Percentiles rank a stretch among this genome's conserved stretches.
Conservation (phyloP, 2,888 invertebrate species). For the Plemyria rubiginata region DNA sequence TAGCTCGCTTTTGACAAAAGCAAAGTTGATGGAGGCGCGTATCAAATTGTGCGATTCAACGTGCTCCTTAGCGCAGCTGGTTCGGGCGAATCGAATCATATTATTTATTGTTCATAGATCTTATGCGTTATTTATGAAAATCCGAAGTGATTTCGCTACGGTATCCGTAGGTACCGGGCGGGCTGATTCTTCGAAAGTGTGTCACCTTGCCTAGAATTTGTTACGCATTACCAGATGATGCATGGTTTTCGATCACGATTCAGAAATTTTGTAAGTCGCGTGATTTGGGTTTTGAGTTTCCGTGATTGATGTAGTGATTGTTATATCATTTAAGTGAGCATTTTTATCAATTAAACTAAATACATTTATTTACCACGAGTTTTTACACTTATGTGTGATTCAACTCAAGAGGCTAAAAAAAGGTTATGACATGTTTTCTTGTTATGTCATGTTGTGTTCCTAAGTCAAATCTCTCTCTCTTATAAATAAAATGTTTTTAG, state of each 20-base stretch:
- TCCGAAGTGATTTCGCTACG: constrained; percentile 69
- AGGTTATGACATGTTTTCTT: too few species aligned
- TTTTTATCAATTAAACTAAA: constrained; percentile 12
- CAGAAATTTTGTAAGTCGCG: constrained; percentile 45
- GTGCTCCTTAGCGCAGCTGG: constrained; percentile 82
- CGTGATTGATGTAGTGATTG: constrained; percentile 49
- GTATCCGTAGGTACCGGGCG: constrained; percentile 53
- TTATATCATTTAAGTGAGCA: neutral
- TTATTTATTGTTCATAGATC: constrained; percentile 79
- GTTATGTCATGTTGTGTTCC: too few species aligned
- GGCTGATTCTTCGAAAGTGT: constrained; percentile 66
- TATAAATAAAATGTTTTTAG: too few species aligned
- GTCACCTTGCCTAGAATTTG: constrained; percentile 81
- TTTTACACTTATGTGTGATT: too few species aligned
- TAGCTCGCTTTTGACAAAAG: constrained; percentile 80
- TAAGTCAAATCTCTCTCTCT: too few species aligned
- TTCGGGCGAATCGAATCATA: constrained; percentile 77
- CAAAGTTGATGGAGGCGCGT: constrained; percentile 81
- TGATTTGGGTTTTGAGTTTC: constrained; percentile 45
- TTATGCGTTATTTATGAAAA: constrained; percentile 81
- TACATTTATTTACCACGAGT: too few species aligned
- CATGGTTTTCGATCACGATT: constrained; percentile 57
- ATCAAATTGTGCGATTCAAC: constrained; percentile 79
- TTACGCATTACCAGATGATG: constrained; percentile 68
- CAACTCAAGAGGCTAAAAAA: too few species aligned